These are phyloP conservation scores for Aphidius gifuensis DNA, from an alignment of 1,140 invertebrate species.

Conservation along the genomic window DNA sequence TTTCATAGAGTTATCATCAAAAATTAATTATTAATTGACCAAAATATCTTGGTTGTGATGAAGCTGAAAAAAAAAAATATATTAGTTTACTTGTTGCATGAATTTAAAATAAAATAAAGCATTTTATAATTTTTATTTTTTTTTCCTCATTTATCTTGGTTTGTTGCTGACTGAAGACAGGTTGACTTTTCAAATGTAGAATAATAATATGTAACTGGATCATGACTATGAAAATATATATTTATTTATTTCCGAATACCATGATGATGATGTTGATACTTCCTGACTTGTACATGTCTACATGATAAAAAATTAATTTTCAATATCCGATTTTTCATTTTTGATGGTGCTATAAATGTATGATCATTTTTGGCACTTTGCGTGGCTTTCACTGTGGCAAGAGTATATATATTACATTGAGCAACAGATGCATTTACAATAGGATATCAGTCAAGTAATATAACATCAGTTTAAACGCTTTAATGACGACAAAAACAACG, in stretches of 20 bases:
- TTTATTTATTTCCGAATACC: too few relatives aligned
- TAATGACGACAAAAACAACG: slow-evolving; percentile 25
- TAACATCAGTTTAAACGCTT: slow-evolving; percentile 20
- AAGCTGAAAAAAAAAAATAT: too few relatives aligned
- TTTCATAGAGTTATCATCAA: too few relatives aligned
- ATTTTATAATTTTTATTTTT: too few relatives aligned
- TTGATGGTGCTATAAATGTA: slow-evolving; percentile 15
- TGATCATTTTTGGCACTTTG: slow-evolving; percentile 20
- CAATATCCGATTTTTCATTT: slow-evolving; percentile 35
- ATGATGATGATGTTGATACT: neutral
- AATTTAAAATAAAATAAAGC: too few relatives aligned
- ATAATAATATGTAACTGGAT: too few relatives aligned
- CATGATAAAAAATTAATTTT: slow-evolving; percentile 30
- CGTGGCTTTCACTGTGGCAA: slow-evolving; percentile 20
- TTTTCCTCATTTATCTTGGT: too few relatives aligned
- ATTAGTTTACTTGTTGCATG: too few relatives aligned
- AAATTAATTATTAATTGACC: too few relatives aligned
- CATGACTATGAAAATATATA: too few relatives aligned
- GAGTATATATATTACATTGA: slow-evolving; percentile 9
- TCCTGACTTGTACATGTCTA: neutral
- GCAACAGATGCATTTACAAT: slow-evolving; percentile 40
- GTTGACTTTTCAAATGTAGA: neutral
- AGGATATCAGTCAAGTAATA: slow-evolving; percentile 22
- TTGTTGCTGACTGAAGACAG: too few relatives aligned
- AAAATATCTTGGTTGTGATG: too few relatives aligned